Evolutionary conservation across 2,113 vertebrate species (phyloP).

Genomic region (Calidris pygmaea): DNA sequence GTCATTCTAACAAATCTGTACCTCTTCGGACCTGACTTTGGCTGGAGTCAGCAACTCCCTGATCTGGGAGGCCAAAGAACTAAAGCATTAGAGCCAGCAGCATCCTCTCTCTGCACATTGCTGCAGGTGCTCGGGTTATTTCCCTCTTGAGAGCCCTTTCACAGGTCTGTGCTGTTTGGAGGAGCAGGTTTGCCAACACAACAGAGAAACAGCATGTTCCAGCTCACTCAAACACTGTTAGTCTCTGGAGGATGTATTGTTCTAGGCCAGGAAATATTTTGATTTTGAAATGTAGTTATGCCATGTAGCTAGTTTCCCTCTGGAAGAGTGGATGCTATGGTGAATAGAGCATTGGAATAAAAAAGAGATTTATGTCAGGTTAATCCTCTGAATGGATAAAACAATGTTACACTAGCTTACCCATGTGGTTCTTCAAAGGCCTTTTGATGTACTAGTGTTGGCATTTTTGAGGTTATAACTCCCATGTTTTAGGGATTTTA

Average conservation of each 20-base stretch:
- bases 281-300: constrained; percentile 22
- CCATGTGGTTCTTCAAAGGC: neutral
- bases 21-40: neutral
- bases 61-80: neutral
- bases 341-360: neutral
- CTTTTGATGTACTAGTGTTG: neutral
- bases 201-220: neutral
- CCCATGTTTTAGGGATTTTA: neutral
- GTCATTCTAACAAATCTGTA: neutral
- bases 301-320: neutral
- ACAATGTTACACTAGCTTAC: neutral
- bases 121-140: neutral
- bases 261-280: constrained; percentile 2
- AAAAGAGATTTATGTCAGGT: neutral
- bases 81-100: neutral
- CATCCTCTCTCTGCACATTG: neutral
- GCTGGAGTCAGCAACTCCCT: neutral
- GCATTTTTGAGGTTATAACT: neutral
- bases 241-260: neutral
- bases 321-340: neutral
- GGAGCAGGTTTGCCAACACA: neutral
- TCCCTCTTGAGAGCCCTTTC: neutral
- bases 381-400: neutral
- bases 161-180: neutral
- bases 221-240: neutral